Conservation (phyloP, 1,140 invertebrate genomes). For the Geopemphigus sp. region DNA sequence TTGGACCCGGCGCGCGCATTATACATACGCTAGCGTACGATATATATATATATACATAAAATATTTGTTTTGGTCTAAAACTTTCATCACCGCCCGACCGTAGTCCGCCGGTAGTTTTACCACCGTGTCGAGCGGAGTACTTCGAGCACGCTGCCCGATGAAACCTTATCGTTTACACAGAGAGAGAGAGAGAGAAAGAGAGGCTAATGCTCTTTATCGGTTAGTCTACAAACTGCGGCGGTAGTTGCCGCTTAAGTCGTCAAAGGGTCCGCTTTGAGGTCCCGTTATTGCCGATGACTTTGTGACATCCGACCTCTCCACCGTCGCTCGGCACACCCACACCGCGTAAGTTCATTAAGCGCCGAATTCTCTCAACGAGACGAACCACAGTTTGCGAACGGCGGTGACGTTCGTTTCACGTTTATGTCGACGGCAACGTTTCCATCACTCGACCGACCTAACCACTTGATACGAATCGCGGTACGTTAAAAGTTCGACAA, state of each 20-base stretch:
- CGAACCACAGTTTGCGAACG: too few relatives aligned
- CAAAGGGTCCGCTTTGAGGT: background rate
- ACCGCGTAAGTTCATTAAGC: slow-evolving; percentile 1
- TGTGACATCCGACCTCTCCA: background rate
- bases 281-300: background rate
- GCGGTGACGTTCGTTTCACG: too few relatives aligned
- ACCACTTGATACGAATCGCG: too few relatives aligned
- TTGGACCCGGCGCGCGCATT: background rate
- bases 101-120: background rate
- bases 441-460: too few relatives aligned
- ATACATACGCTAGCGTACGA: background rate
- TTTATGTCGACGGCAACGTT: too few relatives aligned
- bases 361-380: background rate
- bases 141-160: background rate
- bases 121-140: background rate
- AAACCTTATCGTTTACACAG: slow-evolving; percentile 23
- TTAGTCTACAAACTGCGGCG: background rate
- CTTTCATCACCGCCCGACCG: too few relatives aligned
- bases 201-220: slow-evolving; percentile 15
- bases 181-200: too few relatives aligned
- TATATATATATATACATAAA: too few relatives aligned
- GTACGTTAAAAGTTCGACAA: too few relatives aligned
- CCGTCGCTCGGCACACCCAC: background rate
- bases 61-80: slow-evolving; percentile 25
- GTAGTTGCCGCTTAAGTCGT: background rate